These are phyloP conservation scores for Pseudomyrmex gracilis DNA, from an alignment of 1,140 invertebrate species.

Conservation along the genomic window DNA sequence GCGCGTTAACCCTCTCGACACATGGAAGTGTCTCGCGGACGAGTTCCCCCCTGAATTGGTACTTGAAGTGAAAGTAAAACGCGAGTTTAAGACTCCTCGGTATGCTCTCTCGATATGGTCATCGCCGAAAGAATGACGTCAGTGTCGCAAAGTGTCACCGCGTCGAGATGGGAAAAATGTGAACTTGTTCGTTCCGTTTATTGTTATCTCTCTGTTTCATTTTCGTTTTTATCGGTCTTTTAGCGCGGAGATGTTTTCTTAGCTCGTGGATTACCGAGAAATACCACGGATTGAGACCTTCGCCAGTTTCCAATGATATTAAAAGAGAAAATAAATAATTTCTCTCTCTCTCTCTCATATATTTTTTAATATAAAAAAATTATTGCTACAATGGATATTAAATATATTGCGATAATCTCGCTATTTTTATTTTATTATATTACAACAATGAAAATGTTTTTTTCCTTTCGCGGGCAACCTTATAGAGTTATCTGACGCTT, in stretches of 20 bases:
- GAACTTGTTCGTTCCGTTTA: slow-evolving; percentile 27
- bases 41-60: not conserved
- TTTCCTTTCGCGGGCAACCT: not conserved
- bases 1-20: not conserved
- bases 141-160: slow-evolving; percentile 13
- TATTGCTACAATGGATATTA: too few relatives aligned
- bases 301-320: too few relatives aligned
- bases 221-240: slow-evolving; percentile 27
- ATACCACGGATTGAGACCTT: too few relatives aligned
- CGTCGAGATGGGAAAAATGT: slow-evolving; percentile 18
- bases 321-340: too few relatives aligned
- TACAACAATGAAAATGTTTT: not conserved
- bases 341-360: too few relatives aligned
- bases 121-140: slow-evolving; percentile 34
- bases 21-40: slow-evolving; percentile 1
- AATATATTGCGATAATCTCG: too few relatives aligned
- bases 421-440: too few relatives aligned
- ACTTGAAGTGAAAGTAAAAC: slow-evolving; percentile 36
- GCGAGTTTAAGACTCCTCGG: slow-evolving; percentile 18
- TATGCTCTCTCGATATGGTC: slow-evolving; percentile 34
- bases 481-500: slow-evolving; percentile 6
- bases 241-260: not conserved
- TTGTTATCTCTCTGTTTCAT: not conserved
- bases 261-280: not conserved
- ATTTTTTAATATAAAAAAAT: too few relatives aligned